Base-by-base conservation (phyloP, 2,888 invertebrate species). In the Coleophora deauratella region DNA sequence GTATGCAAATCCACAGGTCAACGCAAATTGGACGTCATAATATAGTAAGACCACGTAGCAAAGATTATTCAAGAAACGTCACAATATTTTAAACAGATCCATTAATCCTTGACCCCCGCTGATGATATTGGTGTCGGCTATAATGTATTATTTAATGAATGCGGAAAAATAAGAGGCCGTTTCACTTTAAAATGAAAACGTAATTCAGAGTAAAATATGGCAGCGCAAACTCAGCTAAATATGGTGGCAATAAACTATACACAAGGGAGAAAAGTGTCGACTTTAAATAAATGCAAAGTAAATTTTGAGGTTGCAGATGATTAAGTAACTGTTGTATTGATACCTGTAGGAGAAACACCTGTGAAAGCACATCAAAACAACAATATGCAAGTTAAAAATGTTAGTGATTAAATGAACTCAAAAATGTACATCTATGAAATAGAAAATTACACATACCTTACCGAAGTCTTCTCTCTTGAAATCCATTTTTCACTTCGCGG, bases 81-180 rank as follows among this genome's bases (percentile, higher is more conserved):
- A 74, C 73, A 76, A 80, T 81, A 79, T 76, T 78, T 80, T 74
- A 80, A 75, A 71, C 66, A 62, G 55, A 62, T 68, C 64, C 70
- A 73, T 76, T 74, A 72, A 72, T 70, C 55, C 46, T 54, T 72
- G 72, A 75, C 72, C 70, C 59, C 61, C 58, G 58, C 68, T 67
- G 72, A 68, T 72, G 66, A 66, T 72, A 69, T 67, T 66, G 63
- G 70, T 73, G 75, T 73, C 72, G 51, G 61, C 57, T 58, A 66
- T 69, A 75, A 77, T 74, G 66, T 70, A 71, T 67, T 66, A 58
- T 64, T 68, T 67, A 75, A 73, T 61, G 62, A 66, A 65, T 61
- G 61, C 62, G 58, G 63, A 65, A 61, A 58, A 27, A 40, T 47
- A 42, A 41, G 35, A 37, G 38, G 38, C 46, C 35, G 15, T n/a